phyloP scores from a whole-genome alignment of 2,113 vertebrate genomes.

The Pogona vitticeps region DNA sequence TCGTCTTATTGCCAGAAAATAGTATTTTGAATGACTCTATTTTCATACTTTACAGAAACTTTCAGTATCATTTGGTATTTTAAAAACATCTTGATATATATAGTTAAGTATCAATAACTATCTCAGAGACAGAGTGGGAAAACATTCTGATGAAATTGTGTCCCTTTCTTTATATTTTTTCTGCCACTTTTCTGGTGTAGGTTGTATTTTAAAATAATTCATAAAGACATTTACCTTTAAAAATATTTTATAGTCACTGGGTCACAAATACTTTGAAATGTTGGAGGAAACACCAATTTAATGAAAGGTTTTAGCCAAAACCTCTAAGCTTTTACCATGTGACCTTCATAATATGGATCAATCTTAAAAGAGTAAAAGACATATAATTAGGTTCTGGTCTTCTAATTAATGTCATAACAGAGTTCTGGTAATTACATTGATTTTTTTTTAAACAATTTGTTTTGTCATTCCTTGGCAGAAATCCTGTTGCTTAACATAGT shows the following conservation, averaged over 20 bases:
- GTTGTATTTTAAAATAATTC: background rate
- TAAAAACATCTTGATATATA: background rate
- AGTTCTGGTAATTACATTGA: background rate
- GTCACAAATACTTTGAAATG: background rate
- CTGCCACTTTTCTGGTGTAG: background rate
- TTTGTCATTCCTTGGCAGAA: too few relatives aligned
- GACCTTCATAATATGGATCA: background rate
- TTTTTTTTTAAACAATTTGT: background rate
- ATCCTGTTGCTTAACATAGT: too few relatives aligned
- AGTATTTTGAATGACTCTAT: background rate
- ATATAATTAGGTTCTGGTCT: background rate
- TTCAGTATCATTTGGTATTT: background rate
- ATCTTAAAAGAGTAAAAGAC: background rate
- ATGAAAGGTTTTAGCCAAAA: background rate
- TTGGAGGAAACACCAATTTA: background rate
- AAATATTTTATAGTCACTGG: background rate
- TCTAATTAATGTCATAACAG: background rate
- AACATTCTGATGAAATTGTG: background rate
- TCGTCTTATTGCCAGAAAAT: background rate
- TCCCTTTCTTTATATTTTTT: background rate
- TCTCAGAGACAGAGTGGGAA: background rate
- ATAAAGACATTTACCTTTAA: background rate
- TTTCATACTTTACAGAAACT: background rate
- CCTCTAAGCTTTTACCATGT: background rate
- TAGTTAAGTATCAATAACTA: background rate